phyloP scores from a whole-genome alignment of 2,888 invertebrate species.

The Arctia plantaginis region DNA sequence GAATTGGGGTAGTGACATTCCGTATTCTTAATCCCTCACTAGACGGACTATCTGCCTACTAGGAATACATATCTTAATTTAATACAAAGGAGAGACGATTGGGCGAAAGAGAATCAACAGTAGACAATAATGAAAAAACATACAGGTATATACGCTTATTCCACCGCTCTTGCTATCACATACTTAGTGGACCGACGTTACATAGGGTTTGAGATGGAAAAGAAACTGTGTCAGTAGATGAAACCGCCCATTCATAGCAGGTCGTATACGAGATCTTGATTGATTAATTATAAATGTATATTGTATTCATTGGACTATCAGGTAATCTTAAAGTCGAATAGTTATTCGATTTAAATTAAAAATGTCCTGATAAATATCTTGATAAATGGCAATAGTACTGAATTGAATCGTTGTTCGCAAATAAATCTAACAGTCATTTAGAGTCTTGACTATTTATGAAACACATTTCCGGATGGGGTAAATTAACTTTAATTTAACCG shows the following conservation, averaged over 20 bases:
- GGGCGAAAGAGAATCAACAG: too few relatives aligned
- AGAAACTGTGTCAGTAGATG: constrained; percentile 54
- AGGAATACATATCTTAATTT: too few relatives aligned
- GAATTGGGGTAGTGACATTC: too few relatives aligned
- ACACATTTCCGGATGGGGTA: not conserved
- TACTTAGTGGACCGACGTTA: constrained; percentile 22
- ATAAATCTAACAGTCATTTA: not conserved
- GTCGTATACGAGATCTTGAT: constrained; percentile 54
- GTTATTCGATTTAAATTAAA: constrained; percentile 7
- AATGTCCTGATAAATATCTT: constrained; percentile 3
- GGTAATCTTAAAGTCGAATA: constrained; percentile 30
- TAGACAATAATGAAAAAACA: too few relatives aligned
- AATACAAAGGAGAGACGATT: too few relatives aligned
- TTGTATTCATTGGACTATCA: constrained; percentile 41
- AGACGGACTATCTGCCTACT: too few relatives aligned
- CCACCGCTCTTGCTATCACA: constrained; percentile 6
- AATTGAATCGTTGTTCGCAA: not conserved
- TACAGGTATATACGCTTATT: not conserved
- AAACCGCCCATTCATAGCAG: constrained; percentile 52
- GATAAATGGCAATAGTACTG: not conserved
- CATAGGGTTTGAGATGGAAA: constrained; percentile 43
- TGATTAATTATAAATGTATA: constrained; percentile 50
- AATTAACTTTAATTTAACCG: not conserved
- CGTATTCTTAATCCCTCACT: too few relatives aligned
- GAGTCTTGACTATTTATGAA: not conserved